Evolutionary conservation across 2,888 invertebrate species (phyloP), one percentile per base, ranked within the genome.

Genomic region (Helicoverpa assulta): DNA sequence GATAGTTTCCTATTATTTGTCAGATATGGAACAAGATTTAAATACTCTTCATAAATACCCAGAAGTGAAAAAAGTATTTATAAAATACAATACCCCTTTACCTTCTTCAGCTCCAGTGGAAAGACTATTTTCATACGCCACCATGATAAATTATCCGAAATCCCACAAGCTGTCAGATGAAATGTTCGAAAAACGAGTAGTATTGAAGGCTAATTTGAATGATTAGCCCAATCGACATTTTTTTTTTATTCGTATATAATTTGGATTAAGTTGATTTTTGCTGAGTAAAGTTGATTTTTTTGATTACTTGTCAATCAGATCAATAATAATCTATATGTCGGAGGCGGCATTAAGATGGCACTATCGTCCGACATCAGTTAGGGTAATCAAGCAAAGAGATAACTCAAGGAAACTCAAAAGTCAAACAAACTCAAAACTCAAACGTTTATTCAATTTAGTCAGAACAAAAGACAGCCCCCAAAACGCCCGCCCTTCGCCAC

Each of bases 61-160:
- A n/a, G 67, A 71, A 54, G 65, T 75, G 50, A 71, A 71, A 67
- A 61, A 54, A 43, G 67, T 68, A 53, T 75, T 68, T 56, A 71
- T 68, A 47, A 68, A 61, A 65, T 73, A 62, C 29, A 73, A 73
- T 37, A 73, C 73, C 59, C 69, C 66, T 19, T 51, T 73, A 50
- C 73, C 73, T 47, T 67, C 70, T 12, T 73, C 67, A 18, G 73
- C 55, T 47, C 21, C 73, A 50, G 70, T 73, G n/a, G 70, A 73
- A 56, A 57, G 70, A 21, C 56, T 73, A 47, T 73, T 73, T 67
- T 73, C 70, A 18, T 73, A 58, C 43, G 43, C 43, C 10, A 43
- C 29, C 7, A 29, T 29, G 29, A 29, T 29, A 29, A 29, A 29
- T 7, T 7, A 29, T 29, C 29, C 29, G 6, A 29, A 29, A 29